These are phyloP conservation scores for Bubo blakistoni DNA, from an alignment of 2,113 vertebrate genomes.

Conservation along the genomic window DNA sequence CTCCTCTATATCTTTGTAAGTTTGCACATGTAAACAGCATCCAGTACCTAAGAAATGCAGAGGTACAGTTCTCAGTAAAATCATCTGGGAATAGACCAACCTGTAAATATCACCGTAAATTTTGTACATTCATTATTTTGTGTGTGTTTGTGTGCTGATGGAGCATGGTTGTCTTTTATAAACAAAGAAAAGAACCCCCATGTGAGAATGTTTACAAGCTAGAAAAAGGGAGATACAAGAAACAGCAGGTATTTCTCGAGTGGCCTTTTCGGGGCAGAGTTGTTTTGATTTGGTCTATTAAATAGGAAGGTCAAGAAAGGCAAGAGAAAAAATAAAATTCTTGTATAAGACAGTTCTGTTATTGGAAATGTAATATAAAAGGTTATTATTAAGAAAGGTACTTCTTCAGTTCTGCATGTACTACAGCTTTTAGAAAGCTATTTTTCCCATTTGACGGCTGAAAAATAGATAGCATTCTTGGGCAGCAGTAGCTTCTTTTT, in stretches of 20 bases:
- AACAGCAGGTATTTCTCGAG: background rate
- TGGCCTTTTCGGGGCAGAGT: background rate
- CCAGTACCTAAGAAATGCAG: background rate
- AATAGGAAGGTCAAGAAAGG: background rate
- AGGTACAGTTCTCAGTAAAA: background rate
- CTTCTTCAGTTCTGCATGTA: background rate
- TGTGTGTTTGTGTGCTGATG: background rate
- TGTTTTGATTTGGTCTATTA: background rate
- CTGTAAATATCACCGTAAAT: background rate
- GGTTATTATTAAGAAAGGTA: background rate
- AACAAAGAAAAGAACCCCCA: background rate
- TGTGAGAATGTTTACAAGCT: background rate
- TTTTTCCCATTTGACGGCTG: background rate
- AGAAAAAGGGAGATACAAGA: background rate
- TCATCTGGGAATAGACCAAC: background rate
- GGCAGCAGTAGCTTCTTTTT: background rate
- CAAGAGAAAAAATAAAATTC: background rate
- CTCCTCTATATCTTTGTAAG: accelerated
- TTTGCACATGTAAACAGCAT: background rate
- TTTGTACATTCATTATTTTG: background rate
- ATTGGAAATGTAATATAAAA: background rate
- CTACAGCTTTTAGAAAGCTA: background rate
- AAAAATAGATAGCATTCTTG: background rate
- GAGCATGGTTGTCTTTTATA: background rate
- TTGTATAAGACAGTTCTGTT: background rate